These are phyloP conservation scores for Laticauda laticaudata DNA, from an alignment of 2,113 vertebrate genomes.

Conservation along the genomic window DNA sequence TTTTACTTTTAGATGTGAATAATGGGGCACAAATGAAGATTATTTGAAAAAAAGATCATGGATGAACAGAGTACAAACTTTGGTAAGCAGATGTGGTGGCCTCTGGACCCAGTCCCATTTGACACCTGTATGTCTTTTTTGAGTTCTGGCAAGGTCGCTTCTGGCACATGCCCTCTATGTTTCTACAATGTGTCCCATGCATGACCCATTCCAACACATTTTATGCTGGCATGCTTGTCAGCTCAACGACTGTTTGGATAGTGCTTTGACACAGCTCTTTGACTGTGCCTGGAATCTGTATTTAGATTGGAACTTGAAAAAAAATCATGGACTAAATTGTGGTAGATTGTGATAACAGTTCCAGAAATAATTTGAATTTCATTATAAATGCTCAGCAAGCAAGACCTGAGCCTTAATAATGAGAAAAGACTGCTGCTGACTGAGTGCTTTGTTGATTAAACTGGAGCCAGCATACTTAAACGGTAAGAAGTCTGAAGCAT, in stretches of 20 bases:
- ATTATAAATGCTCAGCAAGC: slow-evolving; percentile 21
- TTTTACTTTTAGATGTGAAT: neutral
- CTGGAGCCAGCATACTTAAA: neutral
- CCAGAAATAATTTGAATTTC: slow-evolving; percentile 12
- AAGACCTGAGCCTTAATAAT: slow-evolving; percentile 10
- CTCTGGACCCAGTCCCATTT: neutral
- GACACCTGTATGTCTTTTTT: neutral
- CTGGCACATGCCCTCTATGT: neutral
- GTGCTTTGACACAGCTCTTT: neutral
- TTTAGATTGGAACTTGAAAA: neutral
- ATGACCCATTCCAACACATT: neutral
- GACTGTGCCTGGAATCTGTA: neutral
- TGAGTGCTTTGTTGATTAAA: slow-evolving; percentile 20
- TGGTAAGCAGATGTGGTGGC: neutral
- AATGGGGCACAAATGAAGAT: neutral
- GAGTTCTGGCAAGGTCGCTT: neutral
- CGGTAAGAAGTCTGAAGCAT: neutral
- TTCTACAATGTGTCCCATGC: neutral
- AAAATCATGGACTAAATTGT: slow-evolving; percentile 15
- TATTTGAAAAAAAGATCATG: neutral
- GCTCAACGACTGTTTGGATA: neutral
- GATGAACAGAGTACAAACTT: neutral
- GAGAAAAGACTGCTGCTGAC: slow-evolving; percentile 3
- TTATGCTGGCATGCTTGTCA: neutral
- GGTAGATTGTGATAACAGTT: neutral